These are phyloP conservation scores for Perca schrenkii DNA, from an alignment of 2,113 vertebrate species.

Conservation along the genomic window DNA sequence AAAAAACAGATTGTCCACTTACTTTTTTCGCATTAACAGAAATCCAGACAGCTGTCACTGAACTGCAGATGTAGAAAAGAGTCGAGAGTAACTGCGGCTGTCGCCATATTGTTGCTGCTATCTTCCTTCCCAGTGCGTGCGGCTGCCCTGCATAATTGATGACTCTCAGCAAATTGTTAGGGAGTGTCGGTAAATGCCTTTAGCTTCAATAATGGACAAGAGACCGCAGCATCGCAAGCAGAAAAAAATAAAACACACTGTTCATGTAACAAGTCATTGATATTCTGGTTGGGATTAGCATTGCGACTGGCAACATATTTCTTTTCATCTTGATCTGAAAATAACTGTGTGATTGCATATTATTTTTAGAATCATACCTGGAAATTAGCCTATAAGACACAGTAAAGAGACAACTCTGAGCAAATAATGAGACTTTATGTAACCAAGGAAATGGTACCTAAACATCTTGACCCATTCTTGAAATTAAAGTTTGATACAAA, in stretches of 20 bases:
- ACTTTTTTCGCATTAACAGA: conserved; percentile 87
- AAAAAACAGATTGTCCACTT: conserved; percentile 79
- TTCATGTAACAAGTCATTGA: conserved; percentile 32
- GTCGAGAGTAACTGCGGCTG: conserved; percentile 93
- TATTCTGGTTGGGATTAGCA: conserved; percentile 16
- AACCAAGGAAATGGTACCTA: not conserved
- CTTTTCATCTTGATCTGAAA: not conserved
- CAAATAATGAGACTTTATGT: not conserved
- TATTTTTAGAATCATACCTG: not conserved
- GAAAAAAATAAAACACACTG: conserved; percentile 47
- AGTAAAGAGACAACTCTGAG: conserved; percentile 1
- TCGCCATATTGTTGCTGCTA: conserved; percentile 94
- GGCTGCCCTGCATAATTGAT: conserved; percentile 91
- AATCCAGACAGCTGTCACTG: conserved; percentile 84
- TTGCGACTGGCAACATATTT: not conserved
- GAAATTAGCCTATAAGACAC: not conserved
- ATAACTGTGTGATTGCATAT: not conserved
- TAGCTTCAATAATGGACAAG: conserved; percentile 73
- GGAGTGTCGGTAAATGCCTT: conserved; percentile 86
- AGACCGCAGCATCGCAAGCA: conserved; percentile 80
- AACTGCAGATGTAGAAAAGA: conserved; percentile 87
- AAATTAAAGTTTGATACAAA: not conserved
- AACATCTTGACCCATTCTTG: not conserved
- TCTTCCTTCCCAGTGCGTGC: conserved; percentile 87
- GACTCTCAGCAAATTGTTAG: conserved; percentile 90